Evolutionary conservation across 1,140 invertebrate species (phyloP), one percentile per base, ranked within the genome.

Genomic region (Anadara kagoshimensis): DNA sequence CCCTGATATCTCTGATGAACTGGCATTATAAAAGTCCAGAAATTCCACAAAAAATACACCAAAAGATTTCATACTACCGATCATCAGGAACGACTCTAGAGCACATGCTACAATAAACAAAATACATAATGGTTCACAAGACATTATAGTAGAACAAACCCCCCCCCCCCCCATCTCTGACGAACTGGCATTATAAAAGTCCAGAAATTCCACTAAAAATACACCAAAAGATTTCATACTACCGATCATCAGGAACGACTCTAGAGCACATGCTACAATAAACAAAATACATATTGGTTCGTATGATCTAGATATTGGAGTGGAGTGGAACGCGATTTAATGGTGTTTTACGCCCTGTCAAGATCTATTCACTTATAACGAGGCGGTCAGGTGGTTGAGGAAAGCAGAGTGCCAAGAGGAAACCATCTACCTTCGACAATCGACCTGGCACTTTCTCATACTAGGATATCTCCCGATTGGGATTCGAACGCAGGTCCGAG

Each of bases 11-110:
- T 26, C 43, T 29, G 64, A 67, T 14, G 64, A 67, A 56, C 49
- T 67, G 14, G 64, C 64, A 24, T 67, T 43, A 56, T 67, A 67
- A 22, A 54, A 54, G 18, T 56, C n/a, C 26, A 67, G 22, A 44
- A 22, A 67, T 18, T 51, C 64, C 8, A 67, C 64, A 49, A 67
- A 67, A 14, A 67, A 67, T n/a, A n/a, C 22, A 18, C 64, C 64
- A 43, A 67, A 67, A 20, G 26, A 43, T 29, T 67, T 67, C 51
- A 67, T 11, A 51, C 41, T 43, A 18, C 64, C 64, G 4, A 67
- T 36, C n/a, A 67, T 29, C 7, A 67, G 20, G 43, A 67, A 67
- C 49, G 41, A 67, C 51, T 67, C 36, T n/a, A 67, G 11, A 11
- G 43, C 36, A 36, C 36, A 36, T 10, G 64, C 64, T 67, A 24